phyloP scores from a whole-genome alignment of 2,113 vertebrate species.

The Ariopsis seemanni region DNA sequence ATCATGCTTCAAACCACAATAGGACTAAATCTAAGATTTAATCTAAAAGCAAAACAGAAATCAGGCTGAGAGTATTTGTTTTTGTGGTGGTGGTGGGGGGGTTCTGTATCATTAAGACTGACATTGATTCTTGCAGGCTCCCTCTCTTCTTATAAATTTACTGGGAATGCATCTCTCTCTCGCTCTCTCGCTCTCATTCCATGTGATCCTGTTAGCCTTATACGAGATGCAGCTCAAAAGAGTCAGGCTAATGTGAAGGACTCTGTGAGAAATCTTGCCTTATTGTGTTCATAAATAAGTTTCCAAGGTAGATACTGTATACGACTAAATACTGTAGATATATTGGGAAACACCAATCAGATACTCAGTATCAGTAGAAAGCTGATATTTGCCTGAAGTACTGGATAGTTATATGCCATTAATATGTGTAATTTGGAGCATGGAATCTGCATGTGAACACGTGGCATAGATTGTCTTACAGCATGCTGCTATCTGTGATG shows the following conservation, averaged over 20 bases:
- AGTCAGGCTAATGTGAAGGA: slow-evolving; percentile 21
- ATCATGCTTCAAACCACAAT: background rate
- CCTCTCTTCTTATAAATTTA: background rate
- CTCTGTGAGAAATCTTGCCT: background rate
- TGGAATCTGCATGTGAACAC: background rate
- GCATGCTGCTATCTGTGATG: background rate
- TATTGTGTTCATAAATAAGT: background rate
- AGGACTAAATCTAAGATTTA: background rate
- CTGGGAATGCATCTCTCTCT: background rate
- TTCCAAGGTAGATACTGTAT: background rate
- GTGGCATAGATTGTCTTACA: background rate
- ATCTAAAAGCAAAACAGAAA: background rate
- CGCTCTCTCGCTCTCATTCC: background rate
- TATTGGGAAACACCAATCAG: background rate
- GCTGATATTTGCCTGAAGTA: background rate
- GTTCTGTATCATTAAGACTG: background rate
- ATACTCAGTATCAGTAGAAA: background rate
- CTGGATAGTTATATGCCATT: background rate
- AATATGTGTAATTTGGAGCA: background rate
- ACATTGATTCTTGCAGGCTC: background rate
- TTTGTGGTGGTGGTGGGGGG: no score
- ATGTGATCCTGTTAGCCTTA: slow-evolving; percentile 2
- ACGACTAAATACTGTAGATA: background rate
- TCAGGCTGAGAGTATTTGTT: background rate
- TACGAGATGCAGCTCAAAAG: slow-evolving; percentile 19